phyloP scores from a whole-genome alignment of 2,888 invertebrate genomes.

The Hartigia nigra region DNA sequence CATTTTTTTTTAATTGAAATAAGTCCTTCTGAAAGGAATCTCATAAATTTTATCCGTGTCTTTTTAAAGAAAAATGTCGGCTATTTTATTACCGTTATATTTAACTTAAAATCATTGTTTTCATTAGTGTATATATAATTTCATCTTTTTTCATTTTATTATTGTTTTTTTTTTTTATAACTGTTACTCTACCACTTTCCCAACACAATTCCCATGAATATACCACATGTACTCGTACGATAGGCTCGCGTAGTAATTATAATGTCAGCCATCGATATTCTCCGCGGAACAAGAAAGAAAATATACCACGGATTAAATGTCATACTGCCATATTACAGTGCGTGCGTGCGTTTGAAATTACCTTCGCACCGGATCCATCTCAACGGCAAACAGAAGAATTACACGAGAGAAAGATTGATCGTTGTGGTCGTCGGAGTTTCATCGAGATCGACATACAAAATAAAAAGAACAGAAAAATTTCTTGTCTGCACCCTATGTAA shows the following conservation, averaged over 20 bases:
- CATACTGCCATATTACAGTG: constrained; percentile 47
- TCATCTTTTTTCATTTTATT: constrained; percentile 2
- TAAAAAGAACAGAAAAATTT: constrained; percentile 20
- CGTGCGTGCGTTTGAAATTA: not conserved
- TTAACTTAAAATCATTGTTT: not conserved
- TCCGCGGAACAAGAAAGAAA: not conserved
- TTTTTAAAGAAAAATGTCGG: not conserved
- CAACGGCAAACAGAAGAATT: constrained; percentile 25
- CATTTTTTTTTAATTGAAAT: not conserved
- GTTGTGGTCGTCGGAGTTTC: not conserved
- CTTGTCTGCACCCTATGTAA: constrained; percentile 36
- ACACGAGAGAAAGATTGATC: not conserved
- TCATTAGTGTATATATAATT: not conserved
- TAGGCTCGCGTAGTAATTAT: not conserved
- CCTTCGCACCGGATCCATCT: constrained; percentile 23
- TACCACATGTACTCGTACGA: not conserved
- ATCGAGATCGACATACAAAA: constrained; percentile 14
- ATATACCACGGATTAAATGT: constrained; percentile 27
- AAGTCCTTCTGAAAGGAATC: not conserved
- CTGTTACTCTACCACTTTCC: constrained; percentile 21
- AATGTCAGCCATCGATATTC: not conserved
- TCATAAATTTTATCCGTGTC: not conserved
- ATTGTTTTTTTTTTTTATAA: constrained; percentile 29
- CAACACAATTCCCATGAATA: not conserved
- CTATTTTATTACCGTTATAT: not conserved